Conservation (phyloP, 2,113 vertebrate species). For the Orycteropus afer region DNA sequence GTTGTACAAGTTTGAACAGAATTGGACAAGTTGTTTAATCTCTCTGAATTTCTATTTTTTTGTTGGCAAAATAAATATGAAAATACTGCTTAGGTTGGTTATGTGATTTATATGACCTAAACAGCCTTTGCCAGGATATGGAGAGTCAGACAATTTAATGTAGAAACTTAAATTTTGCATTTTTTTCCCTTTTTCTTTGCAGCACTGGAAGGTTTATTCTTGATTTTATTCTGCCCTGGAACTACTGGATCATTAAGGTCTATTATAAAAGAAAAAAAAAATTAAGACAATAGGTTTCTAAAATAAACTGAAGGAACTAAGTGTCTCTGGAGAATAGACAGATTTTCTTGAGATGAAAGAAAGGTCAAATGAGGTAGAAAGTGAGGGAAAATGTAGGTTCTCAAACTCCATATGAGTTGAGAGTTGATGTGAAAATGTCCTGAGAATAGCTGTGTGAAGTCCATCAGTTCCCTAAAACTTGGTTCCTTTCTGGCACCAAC, state of each 20-base stretch:
- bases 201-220: constrained; percentile 25
- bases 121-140: neutral
- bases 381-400: neutral
- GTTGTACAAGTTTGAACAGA: neutral
- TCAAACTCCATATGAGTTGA: neutral
- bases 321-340: neutral
- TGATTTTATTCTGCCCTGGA: neutral
- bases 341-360: neutral
- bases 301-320: neutral
- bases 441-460: neutral
- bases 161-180: constrained; percentile 4
- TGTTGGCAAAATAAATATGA: neutral
- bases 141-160: constrained; percentile 1
- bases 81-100: constrained; percentile 13
- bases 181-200: neutral
- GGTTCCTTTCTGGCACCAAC: neutral
- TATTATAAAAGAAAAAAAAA: constrained; percentile 24
- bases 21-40: neutral
- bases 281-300: neutral
- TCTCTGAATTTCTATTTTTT: neutral
- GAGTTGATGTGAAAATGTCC: neutral
- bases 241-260: constrained; percentile 16
- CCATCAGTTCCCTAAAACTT: neutral
- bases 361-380: neutral
- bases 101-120: neutral